A percentile compares a stretch with the other conserved stretches of the same genome.
These are phyloP conservation scores for Serilophus lunatus DNA, from an alignment of 2,113 vertebrate genomes.

Conservation along the genomic window DNA sequence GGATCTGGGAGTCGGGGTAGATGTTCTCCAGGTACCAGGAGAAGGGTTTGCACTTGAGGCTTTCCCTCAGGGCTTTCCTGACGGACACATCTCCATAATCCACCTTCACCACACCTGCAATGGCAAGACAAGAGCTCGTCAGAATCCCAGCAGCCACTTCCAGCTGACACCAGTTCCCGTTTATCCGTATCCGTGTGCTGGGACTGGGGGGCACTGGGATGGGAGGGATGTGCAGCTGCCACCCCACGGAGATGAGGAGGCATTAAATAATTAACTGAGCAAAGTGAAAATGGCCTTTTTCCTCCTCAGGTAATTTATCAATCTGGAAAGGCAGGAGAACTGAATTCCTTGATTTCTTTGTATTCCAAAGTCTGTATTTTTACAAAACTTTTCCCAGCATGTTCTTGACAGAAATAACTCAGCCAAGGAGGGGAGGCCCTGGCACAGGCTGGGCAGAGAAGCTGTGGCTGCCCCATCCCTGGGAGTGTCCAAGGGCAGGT, in stretches of 20 bases:
- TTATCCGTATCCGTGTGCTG: background rate
- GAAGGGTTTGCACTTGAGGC: conserved; percentile 90
- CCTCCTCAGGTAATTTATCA: background rate
- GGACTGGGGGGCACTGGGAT: background rate
- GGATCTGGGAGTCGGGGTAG: conserved; percentile 97
- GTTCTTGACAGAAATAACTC: background rate
- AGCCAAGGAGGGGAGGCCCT: background rate
- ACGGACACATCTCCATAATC: conserved; percentile 92
- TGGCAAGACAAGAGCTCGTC: background rate
- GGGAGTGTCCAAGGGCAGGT: background rate
- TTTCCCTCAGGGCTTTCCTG: conserved; percentile 86
- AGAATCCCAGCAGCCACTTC: background rate
- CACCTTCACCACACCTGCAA: conserved; percentile 92
- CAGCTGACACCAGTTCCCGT: accelerated
- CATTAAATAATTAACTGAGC: too few relatives aligned
- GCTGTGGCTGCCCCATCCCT: background rate
- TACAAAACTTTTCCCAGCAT: background rate
- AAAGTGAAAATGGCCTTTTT: background rate
- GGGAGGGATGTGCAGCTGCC: background rate
- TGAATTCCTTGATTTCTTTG: background rate
- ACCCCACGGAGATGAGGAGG: background rate
- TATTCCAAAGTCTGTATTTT: background rate
- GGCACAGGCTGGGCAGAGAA: background rate
- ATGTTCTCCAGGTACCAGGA: conserved; percentile 98
- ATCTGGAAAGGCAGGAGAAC: background rate